Conservation (phyloP, 2,113 vertebrate species). For the Elaphurus davidianus region DNA sequence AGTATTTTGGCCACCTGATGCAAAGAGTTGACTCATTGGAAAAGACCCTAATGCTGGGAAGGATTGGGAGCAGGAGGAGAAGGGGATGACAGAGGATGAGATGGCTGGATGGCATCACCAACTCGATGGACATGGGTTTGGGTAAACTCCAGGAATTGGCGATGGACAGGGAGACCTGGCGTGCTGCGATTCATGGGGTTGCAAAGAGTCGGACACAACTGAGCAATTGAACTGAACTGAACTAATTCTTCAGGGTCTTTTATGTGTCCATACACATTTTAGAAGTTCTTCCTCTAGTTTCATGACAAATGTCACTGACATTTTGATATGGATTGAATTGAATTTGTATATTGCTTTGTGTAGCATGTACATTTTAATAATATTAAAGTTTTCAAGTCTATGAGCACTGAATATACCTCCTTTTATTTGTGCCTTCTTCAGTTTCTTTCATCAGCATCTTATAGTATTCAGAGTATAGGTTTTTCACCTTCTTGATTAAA, state of each 20-base stretch:
- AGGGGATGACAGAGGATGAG: too few species aligned
- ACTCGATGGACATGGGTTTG: too few species aligned
- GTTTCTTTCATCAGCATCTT: not conserved
- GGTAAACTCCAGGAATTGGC: too few species aligned
- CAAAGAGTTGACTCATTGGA: too few species aligned
- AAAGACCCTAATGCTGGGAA: too few species aligned
- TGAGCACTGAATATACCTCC: not conserved
- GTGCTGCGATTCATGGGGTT: accelerated
- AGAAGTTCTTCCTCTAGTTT: not conserved
- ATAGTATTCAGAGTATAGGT: not conserved
- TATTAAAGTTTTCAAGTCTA: not conserved
- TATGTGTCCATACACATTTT: not conserved
- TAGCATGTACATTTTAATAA: not conserved
- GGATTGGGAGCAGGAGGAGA: too few species aligned
- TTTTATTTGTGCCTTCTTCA: not conserved
- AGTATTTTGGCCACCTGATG: too few species aligned
- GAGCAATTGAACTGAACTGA: too few species aligned
- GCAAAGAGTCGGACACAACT: too few species aligned
- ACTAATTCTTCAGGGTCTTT: not conserved
- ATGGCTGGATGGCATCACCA: too few species aligned
- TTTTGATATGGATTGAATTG: not conserved
- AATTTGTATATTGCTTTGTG: not conserved
- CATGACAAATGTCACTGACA: not conserved
- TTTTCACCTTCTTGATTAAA: not conserved
- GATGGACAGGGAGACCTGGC: too few species aligned